Percentiles rank a stretch among this genome's conserved stretches.
Conservation (phyloP, 1,140 invertebrate species). For the Ceratitis capitata region DNA sequence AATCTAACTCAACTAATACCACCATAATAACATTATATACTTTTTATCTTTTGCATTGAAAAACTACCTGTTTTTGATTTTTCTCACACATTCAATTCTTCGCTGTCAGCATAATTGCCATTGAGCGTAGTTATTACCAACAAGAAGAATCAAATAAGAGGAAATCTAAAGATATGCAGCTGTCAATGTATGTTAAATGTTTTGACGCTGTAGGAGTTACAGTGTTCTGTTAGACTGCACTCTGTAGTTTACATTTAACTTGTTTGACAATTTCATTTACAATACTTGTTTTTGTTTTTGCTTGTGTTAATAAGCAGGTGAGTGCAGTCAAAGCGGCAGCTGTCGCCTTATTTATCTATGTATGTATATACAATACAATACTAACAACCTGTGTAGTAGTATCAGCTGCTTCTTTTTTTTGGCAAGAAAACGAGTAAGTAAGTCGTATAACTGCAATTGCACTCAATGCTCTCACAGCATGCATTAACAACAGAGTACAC, state of each 20-base stretch:
- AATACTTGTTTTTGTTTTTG: neutral
- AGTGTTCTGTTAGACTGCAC: neutral
- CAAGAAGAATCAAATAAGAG: neutral
- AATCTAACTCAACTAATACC: neutral
- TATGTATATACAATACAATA: no score
- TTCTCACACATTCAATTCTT: slow-evolving; percentile 19
- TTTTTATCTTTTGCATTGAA: neutral
- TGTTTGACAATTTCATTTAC: slow-evolving; percentile 20
- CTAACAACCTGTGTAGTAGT: neutral
- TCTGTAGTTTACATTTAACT: neutral
- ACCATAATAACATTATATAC: neutral
- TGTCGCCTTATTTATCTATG: neutral
- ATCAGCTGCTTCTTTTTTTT: neutral
- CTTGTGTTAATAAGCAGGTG: neutral
- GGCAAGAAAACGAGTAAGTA: neutral
- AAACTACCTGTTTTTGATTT: slow-evolving; percentile 12
- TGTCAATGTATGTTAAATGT: neutral
- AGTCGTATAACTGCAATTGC: neutral
- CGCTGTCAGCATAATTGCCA: slow-evolving; percentile 21
- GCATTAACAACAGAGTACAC: neutral
- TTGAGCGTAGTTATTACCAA: neutral
- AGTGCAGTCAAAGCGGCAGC: neutral
- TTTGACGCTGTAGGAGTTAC: neutral
- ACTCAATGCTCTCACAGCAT: slow-evolving; percentile 23
- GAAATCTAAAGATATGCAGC: neutral